These are phyloP conservation scores for Azemiops feae DNA, from an alignment of 2,113 vertebrate genomes.

Conservation along the genomic window DNA sequence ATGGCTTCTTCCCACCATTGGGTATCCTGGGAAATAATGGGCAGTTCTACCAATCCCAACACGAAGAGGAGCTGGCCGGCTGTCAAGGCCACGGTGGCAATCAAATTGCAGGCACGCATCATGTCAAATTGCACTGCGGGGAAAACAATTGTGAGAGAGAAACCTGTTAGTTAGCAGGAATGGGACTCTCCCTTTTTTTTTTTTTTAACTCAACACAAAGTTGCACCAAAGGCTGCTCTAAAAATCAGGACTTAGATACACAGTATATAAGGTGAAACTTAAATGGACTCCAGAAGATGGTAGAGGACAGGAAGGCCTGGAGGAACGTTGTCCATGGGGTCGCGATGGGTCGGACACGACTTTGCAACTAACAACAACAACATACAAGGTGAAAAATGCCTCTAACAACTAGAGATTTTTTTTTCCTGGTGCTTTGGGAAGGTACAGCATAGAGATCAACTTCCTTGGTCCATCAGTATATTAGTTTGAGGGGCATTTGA, in stretches of 20 bases:
- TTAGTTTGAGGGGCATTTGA: background rate
- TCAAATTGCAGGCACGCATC: slow-evolving; percentile 98
- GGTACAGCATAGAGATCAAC: background rate
- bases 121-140: slow-evolving; percentile 95
- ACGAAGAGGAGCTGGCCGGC: slow-evolving; percentile 92
- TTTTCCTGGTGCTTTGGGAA: background rate
- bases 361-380: too few relatives aligned
- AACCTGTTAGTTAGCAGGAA: background rate
- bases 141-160: background rate
- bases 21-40: slow-evolving; percentile 86
- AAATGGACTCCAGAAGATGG: too few relatives aligned
- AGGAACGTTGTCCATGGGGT: too few relatives aligned
- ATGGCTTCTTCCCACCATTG: slow-evolving; percentile 99
- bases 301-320: too few relatives aligned
- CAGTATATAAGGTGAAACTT: too few relatives aligned
- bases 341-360: too few relatives aligned
- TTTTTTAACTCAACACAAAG: background rate
- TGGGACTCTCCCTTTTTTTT: background rate
- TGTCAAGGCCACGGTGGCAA: slow-evolving; percentile 89
- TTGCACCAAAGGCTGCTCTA: background rate
- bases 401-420: background rate
- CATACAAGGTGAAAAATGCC: background rate
- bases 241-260: background rate
- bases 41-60: slow-evolving; percentile 85
- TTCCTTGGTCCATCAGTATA: background rate